Base-by-base conservation (phyloP, 2,888 invertebrate genomes). In the Aleiodes alternator region DNA sequence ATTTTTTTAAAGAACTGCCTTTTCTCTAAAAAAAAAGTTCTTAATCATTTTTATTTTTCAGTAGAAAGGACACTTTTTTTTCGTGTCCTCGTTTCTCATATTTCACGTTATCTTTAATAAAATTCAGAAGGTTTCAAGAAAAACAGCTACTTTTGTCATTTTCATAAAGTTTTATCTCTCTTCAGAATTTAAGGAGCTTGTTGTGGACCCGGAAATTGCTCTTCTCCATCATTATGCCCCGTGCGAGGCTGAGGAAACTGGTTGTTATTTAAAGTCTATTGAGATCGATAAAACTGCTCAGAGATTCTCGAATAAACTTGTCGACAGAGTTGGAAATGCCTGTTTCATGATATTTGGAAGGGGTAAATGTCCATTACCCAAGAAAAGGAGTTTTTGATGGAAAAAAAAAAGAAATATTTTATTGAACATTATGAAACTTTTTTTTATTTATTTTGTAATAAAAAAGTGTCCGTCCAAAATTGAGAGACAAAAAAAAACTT, bases 241-340 rank as follows among this genome's bases (percentile, higher is more conserved):
- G 6, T 82, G 81, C 70, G 81, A 81, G n/a, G 82, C 77, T 12
- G 82, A 81, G 72, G 79, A 76, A 16, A 79, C 78, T 14, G 70
- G 72, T 23, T 82, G 82, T 66, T 81, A 82, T 57, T 69, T 80
- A 4, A 80, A 80, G 48, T 12, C 55, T 16, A 77, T 75, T 64
- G 66, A 53, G 48, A 71, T 77, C 14, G 82, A 82, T 53, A 76
- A 53, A 69, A 78, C 70, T 12, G 80, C 81, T 1, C 78, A 78
- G 48, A 81, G 56, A 64, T 81, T 80, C 56, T 71, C 79, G 4
- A 72, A 70, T 12, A 66, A 76, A 16, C 56, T 82, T 9, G 79
- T 73, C 8, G 43, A 16, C n/a, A 69, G 57, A 48, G 81, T 82
- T 5, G 64, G 43, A 1, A 51, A 53, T 14, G 50, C 14, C 6